Base-by-base conservation (phyloP, 2,888 invertebrate species). In the Tholera decimalis region DNA sequence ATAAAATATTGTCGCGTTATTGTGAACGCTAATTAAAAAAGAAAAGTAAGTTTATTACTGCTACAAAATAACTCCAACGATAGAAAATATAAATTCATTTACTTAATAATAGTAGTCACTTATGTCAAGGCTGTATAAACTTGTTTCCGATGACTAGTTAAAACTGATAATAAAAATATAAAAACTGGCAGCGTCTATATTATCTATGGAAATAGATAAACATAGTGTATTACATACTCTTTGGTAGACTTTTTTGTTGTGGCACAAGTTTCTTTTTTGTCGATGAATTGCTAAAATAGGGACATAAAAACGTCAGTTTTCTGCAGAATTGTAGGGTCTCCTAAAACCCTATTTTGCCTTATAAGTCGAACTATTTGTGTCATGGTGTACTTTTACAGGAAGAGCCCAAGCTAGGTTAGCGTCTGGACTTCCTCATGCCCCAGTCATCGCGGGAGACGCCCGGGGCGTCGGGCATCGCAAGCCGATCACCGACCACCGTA, bases 81-180 rank as follows among this genome's bases (percentile, higher is more conserved):
- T 50, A 51, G 41, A 61, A 71, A 57, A 61, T 46, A 77, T 37
- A 50, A 37, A 73, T 59, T 51, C 26, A n/a, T n/a, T 59, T 26
- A n/a, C n/a, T n/a, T 46, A 46, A 35, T 49, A 50, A 24, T 51
- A 37, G 26, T 15, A 13, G 33, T 15, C 15, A 53, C 6, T 37
- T n/a, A 74, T 50, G 65, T 57, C 79, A 74, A 74, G 73, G 73
- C 59, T 79, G 28, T 44, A 37, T 41, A 51, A 77, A 79, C 73
- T 56, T 20, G 73, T 66, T 79, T 54, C 51, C 35, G 28, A 41
- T 44, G 78, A 54, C 65, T 66, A 49, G 51, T 49, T 72, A 20
- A 22, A 44, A 22, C 41, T 44, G 56, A 33, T 28, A 41, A 13
- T 46, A 15, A 65, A n/a, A n/a, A n/a, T n/a, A n/a, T 65, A 73